These are phyloP conservation scores for Alectura lathami DNA, from an alignment of 2,113 vertebrate species.

Conservation along the genomic window DNA sequence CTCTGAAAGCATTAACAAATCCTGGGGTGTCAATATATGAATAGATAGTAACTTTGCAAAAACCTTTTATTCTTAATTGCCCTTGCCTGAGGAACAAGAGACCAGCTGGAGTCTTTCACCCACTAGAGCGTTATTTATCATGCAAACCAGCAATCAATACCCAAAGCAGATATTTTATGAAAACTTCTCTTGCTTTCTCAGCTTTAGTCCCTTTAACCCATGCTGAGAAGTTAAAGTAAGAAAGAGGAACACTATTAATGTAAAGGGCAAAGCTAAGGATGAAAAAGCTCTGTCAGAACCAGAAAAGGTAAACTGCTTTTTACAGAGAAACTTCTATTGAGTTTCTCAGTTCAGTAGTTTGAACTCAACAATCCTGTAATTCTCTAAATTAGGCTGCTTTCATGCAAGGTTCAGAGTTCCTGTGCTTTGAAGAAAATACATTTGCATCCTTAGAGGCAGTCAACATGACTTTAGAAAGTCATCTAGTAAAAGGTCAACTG, in stretches of 20 bases:
- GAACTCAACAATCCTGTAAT: conserved; percentile 14
- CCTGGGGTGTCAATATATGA: not conserved
- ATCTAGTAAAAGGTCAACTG: conserved; percentile 8
- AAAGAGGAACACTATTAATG: not conserved
- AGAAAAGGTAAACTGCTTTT: conserved; percentile 5
- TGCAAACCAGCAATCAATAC: conserved; percentile 42
- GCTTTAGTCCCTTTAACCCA: conserved; percentile 21
- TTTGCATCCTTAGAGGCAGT: conserved; percentile 19
- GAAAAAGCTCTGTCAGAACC: not conserved
- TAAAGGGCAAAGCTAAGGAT: conserved; percentile 10
- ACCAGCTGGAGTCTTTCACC: conserved; percentile 34
- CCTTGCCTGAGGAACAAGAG: not conserved
- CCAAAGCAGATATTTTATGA: conserved; percentile 52
- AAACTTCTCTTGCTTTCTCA: conserved; percentile 52
- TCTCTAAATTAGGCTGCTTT: conserved; percentile 31
- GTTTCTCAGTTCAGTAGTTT: not conserved
- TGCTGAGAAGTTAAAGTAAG: conserved; percentile 24
- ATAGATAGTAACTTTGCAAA: not conserved
- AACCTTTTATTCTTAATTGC: conserved; percentile 39
- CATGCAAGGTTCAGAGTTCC: not conserved
- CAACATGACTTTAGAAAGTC: not conserved
- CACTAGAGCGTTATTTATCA: conserved; percentile 20
- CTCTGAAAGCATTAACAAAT: conserved; percentile 17
- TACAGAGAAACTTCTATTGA: not conserved
- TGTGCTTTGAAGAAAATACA: conserved; percentile 27